Evolutionary conservation across 2,888 invertebrate species (phyloP), one percentile per base, ranked within the genome.

Genomic region (Torymus aiolomorphi): DNA sequence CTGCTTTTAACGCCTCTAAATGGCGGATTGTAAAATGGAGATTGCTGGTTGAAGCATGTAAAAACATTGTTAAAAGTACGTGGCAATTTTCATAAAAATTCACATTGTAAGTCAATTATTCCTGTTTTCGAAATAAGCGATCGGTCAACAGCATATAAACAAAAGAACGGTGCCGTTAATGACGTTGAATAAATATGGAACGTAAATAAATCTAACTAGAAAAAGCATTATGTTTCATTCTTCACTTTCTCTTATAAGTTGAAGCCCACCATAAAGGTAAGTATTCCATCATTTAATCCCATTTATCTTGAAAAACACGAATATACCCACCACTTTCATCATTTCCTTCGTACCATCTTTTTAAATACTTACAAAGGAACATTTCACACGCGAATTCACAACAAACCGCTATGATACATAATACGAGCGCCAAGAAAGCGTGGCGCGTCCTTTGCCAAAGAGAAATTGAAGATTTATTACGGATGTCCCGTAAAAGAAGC

Each of bases 401-500:
- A 31, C 31, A 31, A 31, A 31, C 31, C 31, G 8, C 31, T 31
- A 31, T 3, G 0, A 31, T 3, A 31, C 31, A 31, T 31, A 31
- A 31, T 1, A 31, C 31, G 31, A 5, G 31, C 31, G 14, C n/a
- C 49, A 10, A 65, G 16, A 54, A 24, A 18, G 16, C 52, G 67
- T 24, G 2, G 24, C 52, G 13, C 52, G 20, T 14, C 10, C n/a
- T 31, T 31, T 16, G 51, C 66, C 31, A 54, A 65, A 70, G 74
- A 61, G 31, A 73, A 74, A 78, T 74, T 70, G 78, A 65, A 74
- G 63, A 70, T 74, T 74, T 78, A 74, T 78, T 70, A 63, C 56
- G 51, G n/a, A 14, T 18, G 24, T 51, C n/a, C 57, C 63, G 67
- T 74, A 74, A 74, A 74, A 65, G 56, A 62, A 14, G 16, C 20